Base-by-base conservation (phyloP, 1,140 invertebrate species). In the Zaprionus lachaisei region DNA sequence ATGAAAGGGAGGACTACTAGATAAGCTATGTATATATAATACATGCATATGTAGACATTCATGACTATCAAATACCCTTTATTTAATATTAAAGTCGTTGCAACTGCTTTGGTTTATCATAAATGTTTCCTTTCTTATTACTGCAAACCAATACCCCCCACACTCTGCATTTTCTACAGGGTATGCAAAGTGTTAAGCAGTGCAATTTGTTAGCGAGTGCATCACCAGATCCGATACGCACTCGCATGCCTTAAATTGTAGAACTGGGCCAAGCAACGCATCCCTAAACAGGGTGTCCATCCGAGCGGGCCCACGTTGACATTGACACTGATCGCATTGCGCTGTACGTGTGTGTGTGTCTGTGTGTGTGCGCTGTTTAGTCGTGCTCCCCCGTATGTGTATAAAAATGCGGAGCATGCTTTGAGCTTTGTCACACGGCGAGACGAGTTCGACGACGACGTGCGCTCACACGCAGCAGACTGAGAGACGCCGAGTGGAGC, bases 221-320 rank as follows among this genome's bases (percentile, higher is more conserved):
- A 90, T 89, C 86, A 89, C 79, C 74, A 47, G 68, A 37, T 58
- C 22, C 38, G 28, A 24, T 15, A 49, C 26, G 49, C 22, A 54
- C 44, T 47, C 51, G 38, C 44, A 82, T 90, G 82, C 66, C 86
- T 87, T 89, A 79, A 87, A 87, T 87, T 83, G 85, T 85, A 82
- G 62, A 90, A 91, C 85, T 90, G 86, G 85, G 85, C 70, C 82
- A 90, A 90, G 77, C 85, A 82, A 77, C 81, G 75, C 79, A 82
- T 91, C 85, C 85, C 85, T 90, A 90, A 90, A 90, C 85, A 91
- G 80, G 80, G 80, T 81, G 83, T 87, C 74, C 81, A 80, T 28
- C 49, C 47, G 47, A 51, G 47, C 47, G 47, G 47, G 81, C 72
- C 38, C 72, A 15, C 31, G 67, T 71, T 77, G 85, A 80, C 85